Evolutionary conservation across 1,140 invertebrate genomes (phyloP), one percentile per base, ranked within the genome.

Genomic region (Caligus rogercresseyi): DNA sequence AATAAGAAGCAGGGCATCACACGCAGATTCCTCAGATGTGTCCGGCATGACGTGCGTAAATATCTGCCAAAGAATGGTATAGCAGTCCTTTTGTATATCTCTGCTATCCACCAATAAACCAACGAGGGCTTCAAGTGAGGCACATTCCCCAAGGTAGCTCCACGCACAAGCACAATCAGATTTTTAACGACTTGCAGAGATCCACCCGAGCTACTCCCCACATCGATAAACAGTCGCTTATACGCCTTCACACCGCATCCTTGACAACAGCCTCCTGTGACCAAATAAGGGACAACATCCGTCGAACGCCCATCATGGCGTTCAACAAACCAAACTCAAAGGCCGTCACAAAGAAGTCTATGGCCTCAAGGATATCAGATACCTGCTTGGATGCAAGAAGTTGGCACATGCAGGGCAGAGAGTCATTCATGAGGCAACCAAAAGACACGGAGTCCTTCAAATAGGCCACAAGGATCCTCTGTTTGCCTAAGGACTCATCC

Each of bases 281-380:
- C 78, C 81, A 85, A 1, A 88, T 80, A 64, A 91, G 77, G 55
- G 79, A 75, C 54, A 92, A 71, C 79, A 90, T 89, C 67, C 81
- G 78, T 15, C 79, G 76, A 21, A 91, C 79, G 13, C 84, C 85
- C 21, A 73, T 67, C 68, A 83, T 78, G 13, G 85, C 81, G 4
- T 83, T 80, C 43, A 79, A 75, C 15, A 91, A 77, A 55, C 61
- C 61, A 24, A 63, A 63, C 25, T 63, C 61, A 56, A 63, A 63
- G 15, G 68, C 68, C 0, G 80, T 80, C 0, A 85, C 85, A 66
- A 92, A 85, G 69, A 92, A 86, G 56, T 86, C 80, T 52, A 90
- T 83, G 0, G 88, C 82, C 74, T 91, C 89, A 31, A 83, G 77
- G 0, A 89, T 82, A 72, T 91, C 89, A 0, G 82, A 78, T 0